These are phyloP conservation scores for Tachycineta bicolor DNA, from an alignment of 2,113 vertebrate species.

Conservation along the genomic window DNA sequence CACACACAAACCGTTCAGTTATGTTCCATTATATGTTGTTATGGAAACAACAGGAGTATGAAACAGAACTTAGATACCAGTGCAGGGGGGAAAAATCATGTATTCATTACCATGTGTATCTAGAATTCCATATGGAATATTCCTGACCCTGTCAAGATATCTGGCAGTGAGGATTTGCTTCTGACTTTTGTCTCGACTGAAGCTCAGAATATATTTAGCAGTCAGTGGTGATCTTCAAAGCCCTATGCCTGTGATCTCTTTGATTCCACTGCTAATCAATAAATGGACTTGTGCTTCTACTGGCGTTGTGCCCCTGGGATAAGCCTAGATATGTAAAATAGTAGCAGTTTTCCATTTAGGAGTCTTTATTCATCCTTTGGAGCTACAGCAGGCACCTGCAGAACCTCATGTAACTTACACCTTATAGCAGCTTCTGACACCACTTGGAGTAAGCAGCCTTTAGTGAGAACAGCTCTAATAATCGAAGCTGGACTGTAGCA, in stretches of 20 bases:
- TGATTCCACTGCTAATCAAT: background rate
- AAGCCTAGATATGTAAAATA: background rate
- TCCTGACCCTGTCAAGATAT: background rate
- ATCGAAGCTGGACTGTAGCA: background rate
- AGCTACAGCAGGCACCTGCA: background rate
- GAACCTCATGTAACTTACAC: background rate
- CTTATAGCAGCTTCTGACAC: background rate
- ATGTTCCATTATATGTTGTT: background rate
- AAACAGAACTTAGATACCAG: background rate
- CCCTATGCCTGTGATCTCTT: background rate
- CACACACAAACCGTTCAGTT: background rate
- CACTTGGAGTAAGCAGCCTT: background rate
- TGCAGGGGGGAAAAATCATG: background rate
- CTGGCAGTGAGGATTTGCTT: background rate
- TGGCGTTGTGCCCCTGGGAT: background rate
- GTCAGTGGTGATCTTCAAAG: background rate
- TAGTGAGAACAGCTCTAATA: background rate
- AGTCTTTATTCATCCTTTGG: background rate
- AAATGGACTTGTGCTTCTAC: background rate
- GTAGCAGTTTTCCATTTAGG: background rate
- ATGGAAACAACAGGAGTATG: background rate
- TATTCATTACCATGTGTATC: background rate
- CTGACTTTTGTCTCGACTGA: background rate
- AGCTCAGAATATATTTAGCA: background rate
- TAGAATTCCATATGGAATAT: background rate